Evolutionary conservation across 1,140 invertebrate species (phyloP).

Genomic region (Cydia amplana): DNA sequence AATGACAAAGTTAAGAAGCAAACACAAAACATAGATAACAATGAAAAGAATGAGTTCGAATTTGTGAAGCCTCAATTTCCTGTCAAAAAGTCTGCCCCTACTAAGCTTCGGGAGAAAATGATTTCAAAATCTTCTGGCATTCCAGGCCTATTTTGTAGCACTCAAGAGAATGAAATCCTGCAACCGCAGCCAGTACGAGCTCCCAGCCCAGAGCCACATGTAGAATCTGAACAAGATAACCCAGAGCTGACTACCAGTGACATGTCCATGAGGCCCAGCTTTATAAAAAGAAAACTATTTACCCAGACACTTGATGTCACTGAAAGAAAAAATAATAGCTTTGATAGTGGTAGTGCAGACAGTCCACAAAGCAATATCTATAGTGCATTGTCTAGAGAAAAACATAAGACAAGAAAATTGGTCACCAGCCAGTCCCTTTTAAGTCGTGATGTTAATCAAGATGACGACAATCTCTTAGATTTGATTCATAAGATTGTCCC

Average conservation of each 20-base stretch:
- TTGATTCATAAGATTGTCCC: conserved; percentile 72
- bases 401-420: conserved; percentile 66
- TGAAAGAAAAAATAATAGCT: conserved; percentile 56
- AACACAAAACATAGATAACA: conserved; percentile 33
- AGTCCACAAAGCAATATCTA: conserved; percentile 59
- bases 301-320: conserved; percentile 67
- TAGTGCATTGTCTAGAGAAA: conserved; percentile 51
- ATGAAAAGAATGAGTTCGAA: conserved; percentile 46
- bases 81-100: conserved; percentile 42
- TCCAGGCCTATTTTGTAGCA: conserved; percentile 35
- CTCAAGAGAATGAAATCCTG: conserved; percentile 34
- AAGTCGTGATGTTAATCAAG: conserved; percentile 53
- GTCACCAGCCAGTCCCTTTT: conserved; percentile 64
- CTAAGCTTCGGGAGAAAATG: conserved; percentile 47
- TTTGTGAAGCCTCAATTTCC: conserved; percentile 63
- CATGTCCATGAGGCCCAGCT: conserved; percentile 65
- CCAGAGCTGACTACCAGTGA: conserved; percentile 45
- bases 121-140: conserved; percentile 48
- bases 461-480: conserved; percentile 63
- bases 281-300: conserved; percentile 71
- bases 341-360: conserved; percentile 44
- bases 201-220: conserved; percentile 36
- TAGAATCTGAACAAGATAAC: conserved; percentile 37
- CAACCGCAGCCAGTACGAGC: conserved; percentile 15
- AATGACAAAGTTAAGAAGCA: conserved; percentile 34